Base-by-base conservation (phyloP, 2,113 vertebrate genomes). In the Myanophis thanlyinensis region DNA sequence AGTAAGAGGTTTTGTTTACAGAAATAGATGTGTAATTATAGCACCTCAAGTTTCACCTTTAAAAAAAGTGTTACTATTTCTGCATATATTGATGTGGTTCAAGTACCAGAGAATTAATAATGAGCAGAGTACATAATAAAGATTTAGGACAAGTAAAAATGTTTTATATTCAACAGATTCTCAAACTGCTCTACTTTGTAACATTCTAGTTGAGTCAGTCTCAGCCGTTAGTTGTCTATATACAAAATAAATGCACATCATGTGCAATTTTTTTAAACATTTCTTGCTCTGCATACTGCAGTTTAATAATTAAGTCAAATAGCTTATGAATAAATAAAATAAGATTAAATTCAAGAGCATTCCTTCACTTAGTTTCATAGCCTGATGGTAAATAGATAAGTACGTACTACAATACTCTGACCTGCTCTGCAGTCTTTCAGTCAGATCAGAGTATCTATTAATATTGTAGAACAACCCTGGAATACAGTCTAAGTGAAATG, bases 321-420 rank as follows among this genome's bases (percentile, higher is more conserved):
- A 98, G 98, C 95, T 97, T 97, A 97, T 97, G 98, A 98, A 98
- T 98, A 99, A 98, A 98, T 98, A 97, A 97, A 97, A 97, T 97
- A 97, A 97, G 97, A 97, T 97, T 98, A 98, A 97, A 96, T 97
- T 96, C 95, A 97, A 98, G 96, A 97, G 96, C 97, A 96, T 98
- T 98, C 98, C 97, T 97, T 98, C 95, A 97, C 96, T 95, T 96
- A 94, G 96, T 94, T 95, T 92, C 95, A 97, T 95, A 97, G 97
- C 97, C 97, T 96, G 96, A 96, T 91, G 88, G 88, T 95, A 96
- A 96, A 96, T 92, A 97, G 95, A 96, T 96, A 95, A 85, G 94
- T 96, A 96, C 97, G 95, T 94, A 96, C 96, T 90, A 0, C 91
- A 96, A 96, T 96, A 95, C 96, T 97, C 96, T 91, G 94, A 92